Conservation (phyloP, 2,113 vertebrate genomes). For the Oenanthe oenanthe region DNA sequence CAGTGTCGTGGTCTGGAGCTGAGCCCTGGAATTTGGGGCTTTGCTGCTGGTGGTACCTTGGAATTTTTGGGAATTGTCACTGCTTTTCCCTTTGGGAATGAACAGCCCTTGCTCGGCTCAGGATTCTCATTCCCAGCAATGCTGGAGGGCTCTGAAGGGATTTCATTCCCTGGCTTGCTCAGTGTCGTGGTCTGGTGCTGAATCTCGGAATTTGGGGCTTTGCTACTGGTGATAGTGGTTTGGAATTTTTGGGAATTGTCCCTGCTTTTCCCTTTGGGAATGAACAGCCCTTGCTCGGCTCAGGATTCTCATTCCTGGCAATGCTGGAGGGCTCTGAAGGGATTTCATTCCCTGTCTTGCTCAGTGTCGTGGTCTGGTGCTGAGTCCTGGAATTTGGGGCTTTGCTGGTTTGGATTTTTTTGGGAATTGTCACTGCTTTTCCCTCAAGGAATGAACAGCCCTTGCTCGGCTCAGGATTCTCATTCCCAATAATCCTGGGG, state of each 20-base stretch:
- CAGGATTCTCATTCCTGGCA: not conserved
- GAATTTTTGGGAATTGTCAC: not conserved
- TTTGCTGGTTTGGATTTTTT: not conserved
- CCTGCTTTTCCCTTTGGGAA: rapidly evolving
- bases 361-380: not conserved
- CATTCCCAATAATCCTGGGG: not conserved
- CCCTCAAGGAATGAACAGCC: not conserved
- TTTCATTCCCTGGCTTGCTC: too few relatives aligned
- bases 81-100: not conserved
- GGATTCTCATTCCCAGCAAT: not conserved
- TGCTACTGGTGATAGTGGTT: not conserved
- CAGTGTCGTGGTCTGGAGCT: too few relatives aligned
- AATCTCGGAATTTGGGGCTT: too few relatives aligned
- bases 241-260: not conserved
- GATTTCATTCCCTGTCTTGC: not conserved
- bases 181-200: too few relatives aligned
- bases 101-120: too few relatives aligned
- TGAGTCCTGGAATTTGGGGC: not conserved
- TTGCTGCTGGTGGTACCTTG: not conserved
- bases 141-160: not conserved
- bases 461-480: not conserved
- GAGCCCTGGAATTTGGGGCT: not conserved
- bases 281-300: not conserved
- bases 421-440: not conserved
- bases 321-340: not conserved